Evolutionary conservation across 2,113 vertebrate species (phyloP).

Genomic region (Indicator indicator): DNA sequence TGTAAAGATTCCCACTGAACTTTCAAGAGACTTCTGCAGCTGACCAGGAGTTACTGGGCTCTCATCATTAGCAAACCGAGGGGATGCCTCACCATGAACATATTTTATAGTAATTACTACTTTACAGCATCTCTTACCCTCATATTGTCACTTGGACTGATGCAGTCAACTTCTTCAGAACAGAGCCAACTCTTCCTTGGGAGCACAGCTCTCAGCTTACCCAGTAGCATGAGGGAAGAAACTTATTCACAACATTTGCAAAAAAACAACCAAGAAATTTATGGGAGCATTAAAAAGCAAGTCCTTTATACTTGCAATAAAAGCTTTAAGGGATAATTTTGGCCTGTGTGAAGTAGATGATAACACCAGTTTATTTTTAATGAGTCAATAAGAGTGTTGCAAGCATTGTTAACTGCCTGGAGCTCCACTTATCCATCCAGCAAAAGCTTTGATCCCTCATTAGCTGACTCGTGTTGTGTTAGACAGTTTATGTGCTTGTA

Average conservation of each 20-base stretch:
- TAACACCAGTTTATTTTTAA: conserved; percentile 6
- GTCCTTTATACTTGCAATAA: neutral
- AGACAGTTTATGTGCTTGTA: neutral
- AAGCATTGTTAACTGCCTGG: neutral
- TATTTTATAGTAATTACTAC: neutral
- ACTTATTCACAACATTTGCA: neutral
- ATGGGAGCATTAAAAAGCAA: neutral
- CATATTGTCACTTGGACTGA: neutral
- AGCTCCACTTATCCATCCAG: neutral
- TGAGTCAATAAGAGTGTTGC: neutral
- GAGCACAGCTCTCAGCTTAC: neutral
- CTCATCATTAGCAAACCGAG: neutral
- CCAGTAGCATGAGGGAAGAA: neutral
- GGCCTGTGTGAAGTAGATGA: neutral
- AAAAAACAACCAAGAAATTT: neutral
- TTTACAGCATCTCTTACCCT: neutral
- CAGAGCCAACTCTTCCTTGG: neutral
- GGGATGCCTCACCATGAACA: neutral
- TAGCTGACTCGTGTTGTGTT: conserved; percentile 7
- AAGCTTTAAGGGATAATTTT: neutral
- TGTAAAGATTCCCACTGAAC: neutral
- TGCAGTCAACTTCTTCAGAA: neutral
- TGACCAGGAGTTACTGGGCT: neutral
- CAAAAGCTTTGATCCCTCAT: neutral
- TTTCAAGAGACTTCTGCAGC: neutral